Base-by-base conservation (phyloP, 23 tunicate species). In the Diplosoma virens region DNA sequence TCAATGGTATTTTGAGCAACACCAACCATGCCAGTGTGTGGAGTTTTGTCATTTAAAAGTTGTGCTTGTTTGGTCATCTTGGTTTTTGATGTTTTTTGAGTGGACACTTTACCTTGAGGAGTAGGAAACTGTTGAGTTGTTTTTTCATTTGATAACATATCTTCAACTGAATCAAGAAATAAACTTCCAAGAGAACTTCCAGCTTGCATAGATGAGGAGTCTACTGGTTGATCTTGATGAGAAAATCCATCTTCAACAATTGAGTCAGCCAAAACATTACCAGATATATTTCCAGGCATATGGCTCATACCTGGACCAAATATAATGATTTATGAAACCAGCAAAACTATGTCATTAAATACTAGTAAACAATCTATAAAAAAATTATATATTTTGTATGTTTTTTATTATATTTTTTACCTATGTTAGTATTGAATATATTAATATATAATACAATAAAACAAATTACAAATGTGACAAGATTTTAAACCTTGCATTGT, bases 141-240 rank as follows among this genome's bases (percentile, higher is more conserved):
- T 47, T 80, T 73, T 66, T 86, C 85, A 74, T 83, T 80, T 0
- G 93, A 86, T 22, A 86, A 36, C 37, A 73, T 65, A 27, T 80
- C 83, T 17, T 82, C 96, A 33, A 89, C 87, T 29, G 84, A 76
- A 7, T 82, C 73, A n/a, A 89, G 33, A 72, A 89, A 89, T 50
- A 89, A 61, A 63, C 89, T 83, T 34, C 96, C 96, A 37, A 89
- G 45, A 55, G 88, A 82, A 36, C 84, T 80, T 25, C 85, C 81
- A 28, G 74, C 68, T 14, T 25, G 78, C 59, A 56, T 35, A 34
- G 74, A 25, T 11, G 27, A 2, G 24, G 32, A 18, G 25, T 47
- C 78, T 47, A 14, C 14, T 31, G 7, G 60, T 6, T 24, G 48
- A 14, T 9, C 22, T 11, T 30, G 59, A 18, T 9, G 32, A 24